Conservation (phyloP, 2,113 vertebrate species). For the Perognathus longimembris region DNA sequence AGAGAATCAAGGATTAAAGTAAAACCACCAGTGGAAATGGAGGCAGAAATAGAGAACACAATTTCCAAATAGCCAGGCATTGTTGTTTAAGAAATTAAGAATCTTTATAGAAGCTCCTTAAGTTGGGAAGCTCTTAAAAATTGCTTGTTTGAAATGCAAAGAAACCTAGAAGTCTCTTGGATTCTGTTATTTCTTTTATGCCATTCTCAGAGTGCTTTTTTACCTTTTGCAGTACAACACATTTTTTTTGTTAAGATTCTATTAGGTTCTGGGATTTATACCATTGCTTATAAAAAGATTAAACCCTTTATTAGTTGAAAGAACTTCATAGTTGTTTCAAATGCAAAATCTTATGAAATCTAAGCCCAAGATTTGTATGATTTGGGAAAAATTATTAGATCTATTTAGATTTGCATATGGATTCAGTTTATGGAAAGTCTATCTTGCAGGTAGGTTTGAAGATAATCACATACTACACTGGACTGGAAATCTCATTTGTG, state of each 20-base stretch:
- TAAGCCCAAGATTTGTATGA: neutral
- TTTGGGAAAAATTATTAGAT: neutral
- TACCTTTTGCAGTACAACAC: neutral
- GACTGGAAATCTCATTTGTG: neutral
- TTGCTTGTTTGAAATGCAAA: neutral
- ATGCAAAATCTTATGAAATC: constrained; percentile 22
- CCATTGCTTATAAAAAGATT: neutral
- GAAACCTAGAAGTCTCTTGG: neutral
- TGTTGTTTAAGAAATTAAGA: neutral
- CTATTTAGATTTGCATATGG: too few relatives aligned
- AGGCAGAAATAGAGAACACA: constrained; percentile 28
- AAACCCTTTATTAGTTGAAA: constrained; percentile 3
- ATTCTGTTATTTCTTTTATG: neutral
- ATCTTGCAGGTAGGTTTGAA: neutral
- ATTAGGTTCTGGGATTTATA: neutral
- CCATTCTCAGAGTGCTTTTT: neutral
- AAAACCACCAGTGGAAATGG: neutral
- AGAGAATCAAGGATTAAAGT: constrained; percentile 19
- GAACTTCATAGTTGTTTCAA: neutral
- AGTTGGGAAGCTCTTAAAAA: neutral
- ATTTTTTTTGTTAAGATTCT: constrained; percentile 27
- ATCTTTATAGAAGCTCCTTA: neutral
- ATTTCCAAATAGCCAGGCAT: neutral
- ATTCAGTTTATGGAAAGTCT: neutral
- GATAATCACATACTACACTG: neutral